These are phyloP conservation scores for Lytechinus variegatus DNA, from an alignment of 35 echinoderm and acorn worm species.

Conservation along the genomic window DNA sequence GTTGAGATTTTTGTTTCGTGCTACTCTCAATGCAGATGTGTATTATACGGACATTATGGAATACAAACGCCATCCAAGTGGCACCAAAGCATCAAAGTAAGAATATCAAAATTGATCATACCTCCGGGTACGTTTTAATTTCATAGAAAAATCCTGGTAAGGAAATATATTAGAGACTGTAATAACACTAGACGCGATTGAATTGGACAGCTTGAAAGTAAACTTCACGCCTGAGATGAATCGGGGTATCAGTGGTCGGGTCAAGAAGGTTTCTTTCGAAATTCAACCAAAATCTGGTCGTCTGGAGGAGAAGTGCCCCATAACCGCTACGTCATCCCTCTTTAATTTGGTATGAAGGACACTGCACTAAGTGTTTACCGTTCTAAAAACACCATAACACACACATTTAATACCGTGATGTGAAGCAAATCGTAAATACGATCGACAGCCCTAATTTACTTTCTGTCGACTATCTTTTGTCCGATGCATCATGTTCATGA, in stretches of 20 bases:
- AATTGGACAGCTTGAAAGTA: background rate
- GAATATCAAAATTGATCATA: too few relatives aligned
- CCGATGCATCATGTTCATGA: too few relatives aligned
- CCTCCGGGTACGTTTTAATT: too few relatives aligned
- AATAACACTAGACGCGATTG: background rate
- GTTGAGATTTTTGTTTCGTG: too few relatives aligned
- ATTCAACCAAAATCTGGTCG: background rate
- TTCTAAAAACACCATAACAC: background rate
- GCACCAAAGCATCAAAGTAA: too few relatives aligned
- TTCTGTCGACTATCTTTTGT: too few relatives aligned
- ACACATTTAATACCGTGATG: too few relatives aligned
- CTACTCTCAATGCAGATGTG: too few relatives aligned
- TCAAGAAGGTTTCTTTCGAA: background rate
- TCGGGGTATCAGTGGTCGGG: background rate
- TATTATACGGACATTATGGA: too few relatives aligned
- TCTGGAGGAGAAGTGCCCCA: conserved; percentile 7
- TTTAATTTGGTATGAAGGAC: conserved; percentile 5
- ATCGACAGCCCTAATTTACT: too few relatives aligned
- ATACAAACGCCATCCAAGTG: too few relatives aligned
- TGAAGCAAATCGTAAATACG: too few relatives aligned
- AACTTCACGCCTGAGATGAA: background rate
- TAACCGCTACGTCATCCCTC: background rate
- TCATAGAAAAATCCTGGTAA: background rate
- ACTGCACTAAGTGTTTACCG: background rate
- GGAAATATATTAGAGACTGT: background rate